Base-by-base conservation (phyloP, 2,888 invertebrate genomes). In the Ennomos fuscantarius region DNA sequence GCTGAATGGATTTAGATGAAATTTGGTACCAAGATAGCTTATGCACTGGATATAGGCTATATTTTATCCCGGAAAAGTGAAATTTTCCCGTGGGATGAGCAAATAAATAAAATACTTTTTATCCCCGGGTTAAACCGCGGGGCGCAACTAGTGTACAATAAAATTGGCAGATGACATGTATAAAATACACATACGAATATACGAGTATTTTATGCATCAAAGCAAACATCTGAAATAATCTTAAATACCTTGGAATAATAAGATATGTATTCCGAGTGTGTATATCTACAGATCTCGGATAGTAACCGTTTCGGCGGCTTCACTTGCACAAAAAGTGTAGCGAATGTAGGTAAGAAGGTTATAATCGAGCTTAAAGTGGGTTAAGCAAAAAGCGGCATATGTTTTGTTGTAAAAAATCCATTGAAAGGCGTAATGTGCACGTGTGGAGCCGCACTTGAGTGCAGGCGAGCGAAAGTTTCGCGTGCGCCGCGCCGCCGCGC, bases 261-360 rank as follows among this genome's bases (percentile, higher is more conserved):
- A 49, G 35, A 42, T 45, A 46, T 33, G 32, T 36, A 46, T 34
- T 37, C 11, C 9, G 11, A 43, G 33, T 37, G 11, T 48, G 36
- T 51, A 44, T 39, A 48, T 60, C 35, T 15, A 9, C 6, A 44
- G 34, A 57, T 54, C 68, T 66, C 60, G 62, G 65, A 68, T 62
- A 67, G 70, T 76, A 73, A 68, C 76, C 59, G 70, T 76, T 75
- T 79, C 69, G 80, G 77, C 84, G 81, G 82, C 83, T 65, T 56
- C 63, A 63, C 65, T 63, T 75, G 72, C 71, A 89, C 84, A 87
- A 90, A 85, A 84, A 84, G 79, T 86, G 81, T 66, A 82, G 86
- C 89, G 83, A 91, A 91, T 90, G 87, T 91, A 89, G 90, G 92
- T 92, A 91, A 91, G 92, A 90, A 89, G 91, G 91, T 87, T 86